phyloP scores from a whole-genome alignment of 2,888 invertebrate species.

The Zygogramma bicolorata region DNA sequence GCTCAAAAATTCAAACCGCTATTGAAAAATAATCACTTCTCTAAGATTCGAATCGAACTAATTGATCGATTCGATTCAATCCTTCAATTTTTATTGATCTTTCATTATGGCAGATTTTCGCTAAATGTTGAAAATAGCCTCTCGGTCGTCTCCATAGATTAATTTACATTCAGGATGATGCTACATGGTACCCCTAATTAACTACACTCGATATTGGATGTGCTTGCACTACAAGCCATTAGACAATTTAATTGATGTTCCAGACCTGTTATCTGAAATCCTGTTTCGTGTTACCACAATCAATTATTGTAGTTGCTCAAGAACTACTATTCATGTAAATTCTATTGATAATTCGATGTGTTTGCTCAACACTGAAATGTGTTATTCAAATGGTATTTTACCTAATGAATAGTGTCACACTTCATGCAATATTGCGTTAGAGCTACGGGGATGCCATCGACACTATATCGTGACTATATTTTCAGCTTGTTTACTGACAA shows the following conservation, averaged over 20 bases:
- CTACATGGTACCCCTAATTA: background rate
- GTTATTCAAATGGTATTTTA: background rate
- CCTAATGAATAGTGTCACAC: background rate
- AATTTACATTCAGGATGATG: background rate
- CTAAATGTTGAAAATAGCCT: too few relatives aligned
- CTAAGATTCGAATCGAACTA: too few relatives aligned
- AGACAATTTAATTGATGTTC: constrained; percentile 32
- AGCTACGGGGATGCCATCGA: too few relatives aligned
- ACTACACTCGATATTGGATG: constrained; percentile 27
- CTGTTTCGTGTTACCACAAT: constrained; percentile 2
- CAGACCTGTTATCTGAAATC: background rate
- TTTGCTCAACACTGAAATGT: background rate
- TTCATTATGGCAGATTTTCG: too few relatives aligned
- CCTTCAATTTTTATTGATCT: too few relatives aligned
- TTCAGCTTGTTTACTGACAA: too few relatives aligned
- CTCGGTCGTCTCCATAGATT: background rate
- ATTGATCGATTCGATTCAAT: too few relatives aligned
- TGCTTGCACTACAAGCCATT: constrained; percentile 41
- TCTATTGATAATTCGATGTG: background rate
- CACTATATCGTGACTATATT: too few relatives aligned
- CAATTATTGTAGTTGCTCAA: constrained; percentile 1
- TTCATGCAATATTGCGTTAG: background rate
- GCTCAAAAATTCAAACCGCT: too few relatives aligned
- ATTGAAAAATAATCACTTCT: too few relatives aligned
- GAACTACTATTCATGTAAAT: background rate